Conservation (phyloP, 1,140 invertebrate species). For the Himalopsyche phryganea region DNA sequence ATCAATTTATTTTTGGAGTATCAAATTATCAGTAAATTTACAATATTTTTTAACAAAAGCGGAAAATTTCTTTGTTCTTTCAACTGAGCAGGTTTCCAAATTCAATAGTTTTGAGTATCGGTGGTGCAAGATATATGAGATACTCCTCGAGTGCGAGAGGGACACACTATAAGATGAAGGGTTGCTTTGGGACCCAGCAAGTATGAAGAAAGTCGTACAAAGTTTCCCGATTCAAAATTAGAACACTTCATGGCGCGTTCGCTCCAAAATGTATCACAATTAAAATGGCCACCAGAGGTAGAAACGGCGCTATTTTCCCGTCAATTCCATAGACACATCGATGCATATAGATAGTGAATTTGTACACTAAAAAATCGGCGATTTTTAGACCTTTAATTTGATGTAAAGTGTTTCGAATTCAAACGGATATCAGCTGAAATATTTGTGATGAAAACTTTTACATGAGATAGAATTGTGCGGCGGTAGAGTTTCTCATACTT, state of each 20-base stretch:
- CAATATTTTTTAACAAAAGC: no score
- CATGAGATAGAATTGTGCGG: slow-evolving; percentile 48
- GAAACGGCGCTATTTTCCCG: slow-evolving; percentile 19
- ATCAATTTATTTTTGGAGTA: no score
- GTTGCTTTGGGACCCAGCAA: slow-evolving; percentile 52
- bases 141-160: slow-evolving; percentile 46
- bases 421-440: slow-evolving; percentile 20
- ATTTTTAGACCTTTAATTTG: slow-evolving; percentile 41
- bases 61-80: no score
- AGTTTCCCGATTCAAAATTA: not conserved
- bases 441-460: slow-evolving; percentile 37
- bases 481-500: slow-evolving; percentile 44
- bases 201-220: slow-evolving; percentile 40
- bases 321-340: not conserved
- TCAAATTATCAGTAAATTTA: no score
- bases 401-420: not conserved
- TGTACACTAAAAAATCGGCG: slow-evolving; percentile 44
- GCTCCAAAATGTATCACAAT: slow-evolving; percentile 52
- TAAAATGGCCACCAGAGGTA: slow-evolving; percentile 42
- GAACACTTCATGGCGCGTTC: slow-evolving; percentile 44
- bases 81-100: no score
- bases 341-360: not conserved
- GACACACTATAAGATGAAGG: slow-evolving; percentile 56
- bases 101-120: not conserved
- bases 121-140: slow-evolving; percentile 31